phyloP scores from a whole-genome alignment of 2,113 vertebrate species.

The Ammodytes dubius region DNA sequence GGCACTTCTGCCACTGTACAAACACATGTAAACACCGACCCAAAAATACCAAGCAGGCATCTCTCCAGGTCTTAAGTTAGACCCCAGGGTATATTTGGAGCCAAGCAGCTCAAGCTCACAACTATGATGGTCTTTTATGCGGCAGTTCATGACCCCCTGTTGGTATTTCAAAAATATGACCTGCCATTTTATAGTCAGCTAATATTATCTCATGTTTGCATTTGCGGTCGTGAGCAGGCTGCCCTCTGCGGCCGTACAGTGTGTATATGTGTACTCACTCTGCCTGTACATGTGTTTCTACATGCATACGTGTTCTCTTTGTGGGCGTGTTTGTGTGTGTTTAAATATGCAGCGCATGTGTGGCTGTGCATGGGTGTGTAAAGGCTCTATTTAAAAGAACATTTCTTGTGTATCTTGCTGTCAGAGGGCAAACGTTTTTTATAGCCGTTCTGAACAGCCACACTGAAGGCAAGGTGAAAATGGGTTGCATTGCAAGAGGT shows the following conservation, averaged over 20 bases:
- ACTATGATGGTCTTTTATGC: conserved; percentile 71
- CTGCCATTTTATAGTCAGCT: conserved; percentile 70
- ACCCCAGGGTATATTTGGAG: conserved; percentile 66
- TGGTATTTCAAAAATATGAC: conserved; percentile 75
- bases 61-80: conserved; percentile 76
- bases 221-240: conserved; percentile 53
- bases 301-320: conserved; percentile 1
- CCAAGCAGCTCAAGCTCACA: conserved; percentile 53
- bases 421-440: background rate
- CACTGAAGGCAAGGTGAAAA: background rate
- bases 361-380: conserved; percentile 17
- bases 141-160: conserved; percentile 73
- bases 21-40: conserved; percentile 76
- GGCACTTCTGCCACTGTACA: conserved; percentile 64
- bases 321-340: conserved; percentile 10
- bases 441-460: background rate
- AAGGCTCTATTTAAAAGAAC: conserved; percentile 22
- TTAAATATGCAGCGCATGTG: conserved; percentile 44
- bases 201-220: conserved; percentile 76
- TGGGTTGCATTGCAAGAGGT: no score
- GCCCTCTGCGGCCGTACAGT: conserved; percentile 41
- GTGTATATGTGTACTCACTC: conserved; percentile 44
- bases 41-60: conserved; percentile 76
- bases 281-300: conserved; percentile 31
- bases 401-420: background rate